Evolutionary conservation across 2,797 vertebrate genomes (phyloP).

Genomic region (Martes flavigula): DNA sequence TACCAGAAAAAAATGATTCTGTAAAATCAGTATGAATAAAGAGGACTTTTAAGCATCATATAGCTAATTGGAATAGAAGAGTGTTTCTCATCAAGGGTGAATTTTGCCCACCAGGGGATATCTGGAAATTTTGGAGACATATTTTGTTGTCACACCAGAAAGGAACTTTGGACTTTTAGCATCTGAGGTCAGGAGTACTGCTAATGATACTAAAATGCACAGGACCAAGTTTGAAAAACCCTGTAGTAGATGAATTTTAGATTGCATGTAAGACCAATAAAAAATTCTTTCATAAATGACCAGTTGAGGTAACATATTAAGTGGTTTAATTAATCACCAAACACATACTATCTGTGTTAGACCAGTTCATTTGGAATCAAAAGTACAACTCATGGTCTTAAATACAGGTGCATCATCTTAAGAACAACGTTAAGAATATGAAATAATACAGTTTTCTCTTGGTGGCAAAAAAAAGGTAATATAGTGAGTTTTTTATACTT

Average conservation of each 20-base stretch:
- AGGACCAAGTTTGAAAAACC: background rate
- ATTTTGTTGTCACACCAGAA: background rate
- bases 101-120: background rate
- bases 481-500: background rate
- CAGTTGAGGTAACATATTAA: background rate
- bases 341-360: background rate
- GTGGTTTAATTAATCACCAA: background rate
- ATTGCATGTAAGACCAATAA: background rate
- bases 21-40: background rate
- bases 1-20: background rate
- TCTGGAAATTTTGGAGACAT: background rate
- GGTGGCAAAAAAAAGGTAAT: background rate
- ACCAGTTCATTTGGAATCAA: background rate
- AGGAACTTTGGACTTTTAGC: background rate
- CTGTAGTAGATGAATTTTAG: background rate
- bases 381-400: background rate
- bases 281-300: background rate
- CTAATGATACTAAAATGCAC: background rate
- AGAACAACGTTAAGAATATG: background rate
- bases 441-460: background rate
- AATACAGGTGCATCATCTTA: background rate
- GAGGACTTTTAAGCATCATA: background rate
- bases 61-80: background rate
- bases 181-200: background rate
- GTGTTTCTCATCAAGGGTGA: background rate